A percentile compares a stretch with the other conserved stretches of the same genome.
Conservation (phyloP, 2,113 vertebrate species). For the Bos taurus region DNA sequence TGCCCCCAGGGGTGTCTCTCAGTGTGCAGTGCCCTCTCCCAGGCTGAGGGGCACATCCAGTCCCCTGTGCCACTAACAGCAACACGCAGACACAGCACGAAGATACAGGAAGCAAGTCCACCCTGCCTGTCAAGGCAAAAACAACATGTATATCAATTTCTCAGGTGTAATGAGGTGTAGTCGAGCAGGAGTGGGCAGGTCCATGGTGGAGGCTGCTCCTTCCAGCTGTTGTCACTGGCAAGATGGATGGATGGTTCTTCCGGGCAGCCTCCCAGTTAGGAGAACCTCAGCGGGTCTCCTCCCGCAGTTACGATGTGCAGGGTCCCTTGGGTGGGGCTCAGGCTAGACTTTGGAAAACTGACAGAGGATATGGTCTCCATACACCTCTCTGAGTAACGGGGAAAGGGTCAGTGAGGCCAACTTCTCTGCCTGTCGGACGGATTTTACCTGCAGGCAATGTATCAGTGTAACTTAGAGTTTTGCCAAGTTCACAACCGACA, state of each 20-base stretch:
- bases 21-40: neutral
- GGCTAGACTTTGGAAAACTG: neutral
- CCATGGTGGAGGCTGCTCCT: conserved; percentile 45
- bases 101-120: neutral
- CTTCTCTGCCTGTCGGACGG: neutral
- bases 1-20: neutral
- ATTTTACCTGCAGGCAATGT: neutral
- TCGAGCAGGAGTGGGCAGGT: conserved; percentile 19
- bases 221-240: conserved; percentile 39
- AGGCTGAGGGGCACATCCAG: neutral
- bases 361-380: neutral
- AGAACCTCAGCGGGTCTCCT: neutral
- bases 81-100: neutral
- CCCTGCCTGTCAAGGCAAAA: conserved; percentile 17
- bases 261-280: conserved; percentile 34
- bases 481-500: neutral
- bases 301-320: neutral
- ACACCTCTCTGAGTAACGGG: neutral
- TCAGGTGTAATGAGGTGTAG: conserved; percentile 60
- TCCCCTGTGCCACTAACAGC: neutral
- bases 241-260: conserved; percentile 42
- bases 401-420: neutral
- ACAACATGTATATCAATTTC: conserved; percentile 25
- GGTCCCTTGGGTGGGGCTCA: neutral
- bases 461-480: neutral